Evolutionary conservation across 1,140 invertebrate species (phyloP), one percentile per base, ranked within the genome.

Genomic region (Drosophila navojoa): DNA sequence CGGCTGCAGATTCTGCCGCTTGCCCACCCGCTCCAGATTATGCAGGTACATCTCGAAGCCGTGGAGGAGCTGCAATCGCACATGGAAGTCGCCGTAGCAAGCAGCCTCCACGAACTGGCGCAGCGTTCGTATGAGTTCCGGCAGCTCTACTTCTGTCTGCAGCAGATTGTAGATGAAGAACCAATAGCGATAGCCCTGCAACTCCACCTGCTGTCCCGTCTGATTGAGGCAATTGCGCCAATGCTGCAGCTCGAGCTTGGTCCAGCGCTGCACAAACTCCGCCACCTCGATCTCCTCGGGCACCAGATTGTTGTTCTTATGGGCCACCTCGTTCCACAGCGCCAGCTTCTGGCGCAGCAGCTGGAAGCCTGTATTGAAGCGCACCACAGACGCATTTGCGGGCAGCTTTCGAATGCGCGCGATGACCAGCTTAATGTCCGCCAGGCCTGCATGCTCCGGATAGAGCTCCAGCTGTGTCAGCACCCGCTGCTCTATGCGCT

Each of bases 281-380:
- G 96, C 96, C 0, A 99, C 92, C 45, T 94, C 93, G 16, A 94
- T 91, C 9, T 97, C 94, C 64, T 97, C 93, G 0, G 95, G 93
- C 0, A 94, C 93, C 81, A 99, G 92, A 66, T 96, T 97, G 35
- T 99, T 97, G 3, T 95, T 95, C 72, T 94, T 95, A 77, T 98
- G 97, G 0, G 98, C 98, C 85, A 97, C 96, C 79, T 95, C 95
- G 92, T 99, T 97, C 98, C 98, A 99, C 74, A 98, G 95, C 72
- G 98, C 94, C 45, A 96, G 93, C 76, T 98, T 97, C 15, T 95
- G 94, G 4, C 98, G 92, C 0, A 99, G 92, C 27, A 99, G 92
- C 92, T 99, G 98, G 22, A 99, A 92, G 6, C 98, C 98, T 0
- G 96, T 96, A 0, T 99, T 93, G 77, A 98, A 98, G 79, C 97